Evolutionary conservation across 2,888 invertebrate genomes (phyloP).

Genomic region (Rugalucina vietnamica): DNA sequence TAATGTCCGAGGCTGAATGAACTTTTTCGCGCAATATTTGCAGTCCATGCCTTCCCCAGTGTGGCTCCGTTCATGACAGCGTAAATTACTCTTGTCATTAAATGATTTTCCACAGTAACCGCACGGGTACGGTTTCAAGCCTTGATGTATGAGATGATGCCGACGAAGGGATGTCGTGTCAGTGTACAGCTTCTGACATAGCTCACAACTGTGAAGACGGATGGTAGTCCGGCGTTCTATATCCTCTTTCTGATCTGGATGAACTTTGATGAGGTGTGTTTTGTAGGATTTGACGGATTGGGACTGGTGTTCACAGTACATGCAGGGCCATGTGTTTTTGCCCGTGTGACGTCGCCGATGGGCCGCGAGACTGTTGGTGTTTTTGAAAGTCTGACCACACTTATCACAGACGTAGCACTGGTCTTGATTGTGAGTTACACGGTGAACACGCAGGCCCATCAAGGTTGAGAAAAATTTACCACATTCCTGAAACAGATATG

Average conservation of each 20-base stretch:
- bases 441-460: not conserved
- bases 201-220: constrained; percentile 33
- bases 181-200: constrained; percentile 47
- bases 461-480: not conserved
- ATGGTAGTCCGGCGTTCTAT: constrained; percentile 44
- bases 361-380: not conserved
- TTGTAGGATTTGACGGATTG: constrained; percentile 42
- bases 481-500: constrained; percentile 46
- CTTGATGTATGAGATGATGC: constrained; percentile 30
- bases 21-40: constrained; percentile 36
- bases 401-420: not conserved
- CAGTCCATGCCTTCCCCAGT: constrained; percentile 30
- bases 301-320: constrained; percentile 45
- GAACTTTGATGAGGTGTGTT: constrained; percentile 36
- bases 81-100: constrained; percentile 29
- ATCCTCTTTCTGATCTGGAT: constrained; percentile 44
- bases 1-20: constrained; percentile 36
- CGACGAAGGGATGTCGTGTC: constrained; percentile 34
- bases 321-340: constrained; percentile 45
- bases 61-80: constrained; percentile 50
- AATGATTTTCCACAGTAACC: constrained; percentile 30
- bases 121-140: constrained; percentile 34
- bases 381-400: not conserved
- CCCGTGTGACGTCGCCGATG: constrained; percentile 29
- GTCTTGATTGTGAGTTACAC: not conserved